Percentiles rank a stretch among this genome's conserved stretches.
Evolutionary conservation across 2,888 invertebrate genomes (phyloP).

Genomic region (Rhorus exstirpatorius): DNA sequence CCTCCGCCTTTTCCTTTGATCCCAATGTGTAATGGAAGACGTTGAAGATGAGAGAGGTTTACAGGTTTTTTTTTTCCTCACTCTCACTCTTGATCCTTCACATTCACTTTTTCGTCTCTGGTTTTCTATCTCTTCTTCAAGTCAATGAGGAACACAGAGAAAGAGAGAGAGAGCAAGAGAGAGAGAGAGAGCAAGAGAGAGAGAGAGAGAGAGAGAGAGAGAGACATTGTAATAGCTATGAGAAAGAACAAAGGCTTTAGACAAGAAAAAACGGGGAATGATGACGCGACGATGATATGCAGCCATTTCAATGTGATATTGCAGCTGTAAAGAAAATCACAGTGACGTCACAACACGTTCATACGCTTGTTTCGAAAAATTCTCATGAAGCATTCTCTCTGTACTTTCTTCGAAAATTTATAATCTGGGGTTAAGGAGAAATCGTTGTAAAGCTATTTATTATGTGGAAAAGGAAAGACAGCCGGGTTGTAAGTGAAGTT

Average conservation of each 20-base stretch:
- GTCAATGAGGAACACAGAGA: slow-evolving; percentile 44
- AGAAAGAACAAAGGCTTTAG: slow-evolving; percentile 56
- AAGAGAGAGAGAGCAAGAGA: too few relatives aligned
- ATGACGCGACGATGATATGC: slow-evolving; percentile 42
- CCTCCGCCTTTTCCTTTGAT: slow-evolving; percentile 62
- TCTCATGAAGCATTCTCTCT: background rate
- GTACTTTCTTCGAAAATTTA: background rate
- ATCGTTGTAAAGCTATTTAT: too few relatives aligned
- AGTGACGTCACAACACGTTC: background rate
- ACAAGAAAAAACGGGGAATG: slow-evolving; percentile 30
- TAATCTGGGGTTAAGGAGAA: background rate
- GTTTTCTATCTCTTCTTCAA: slow-evolving; percentile 41
- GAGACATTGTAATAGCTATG: slow-evolving; percentile 36
- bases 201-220: too few relatives aligned
- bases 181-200: too few relatives aligned
- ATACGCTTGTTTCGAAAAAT: background rate
- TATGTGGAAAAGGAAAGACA: too few relatives aligned
- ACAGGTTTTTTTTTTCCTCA: slow-evolving; percentile 19
- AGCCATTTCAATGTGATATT: slow-evolving; percentile 19
- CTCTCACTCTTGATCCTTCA: slow-evolving; percentile 34
- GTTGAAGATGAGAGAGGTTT: slow-evolving; percentile 34
- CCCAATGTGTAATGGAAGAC: slow-evolving; percentile 44
- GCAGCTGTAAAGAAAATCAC: background rate
- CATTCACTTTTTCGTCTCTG: slow-evolving; percentile 20
- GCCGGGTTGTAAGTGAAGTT: too few relatives aligned